Evolutionary conservation across 2,888 invertebrate genomes (phyloP).

Genomic region (Andrena haemorrhoa): DNA sequence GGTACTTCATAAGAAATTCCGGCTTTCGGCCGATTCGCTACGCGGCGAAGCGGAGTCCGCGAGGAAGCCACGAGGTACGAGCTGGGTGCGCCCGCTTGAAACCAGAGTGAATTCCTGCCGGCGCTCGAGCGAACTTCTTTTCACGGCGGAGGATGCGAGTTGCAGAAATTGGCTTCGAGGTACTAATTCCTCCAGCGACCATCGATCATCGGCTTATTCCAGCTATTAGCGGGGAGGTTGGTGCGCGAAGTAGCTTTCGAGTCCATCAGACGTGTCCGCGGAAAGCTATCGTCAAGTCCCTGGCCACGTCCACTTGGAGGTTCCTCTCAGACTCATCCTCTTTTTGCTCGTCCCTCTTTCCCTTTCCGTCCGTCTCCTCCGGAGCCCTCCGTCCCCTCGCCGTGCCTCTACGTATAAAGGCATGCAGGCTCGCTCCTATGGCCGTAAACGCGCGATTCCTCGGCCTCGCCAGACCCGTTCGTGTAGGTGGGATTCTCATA

Average conservation of each 20-base stretch:
- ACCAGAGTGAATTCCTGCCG: slow-evolving; percentile 10
- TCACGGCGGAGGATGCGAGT: no score
- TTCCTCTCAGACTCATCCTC: slow-evolving; percentile 22
- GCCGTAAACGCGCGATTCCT: slow-evolving; percentile 34
- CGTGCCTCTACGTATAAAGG: slow-evolving; percentile 6
- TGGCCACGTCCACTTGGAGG: slow-evolving; percentile 12
- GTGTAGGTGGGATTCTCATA: slow-evolving; percentile 50
- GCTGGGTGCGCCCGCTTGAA: slow-evolving; percentile 10
- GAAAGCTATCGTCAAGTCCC: slow-evolving; percentile 34
- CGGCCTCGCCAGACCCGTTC: slow-evolving; percentile 10
- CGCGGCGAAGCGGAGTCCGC: slow-evolving; percentile 9
- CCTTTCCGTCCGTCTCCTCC: slow-evolving; percentile 17
- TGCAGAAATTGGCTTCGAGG: background rate
- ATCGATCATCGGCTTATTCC: slow-evolving; percentile 29
- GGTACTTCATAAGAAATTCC: slow-evolving; percentile 49
- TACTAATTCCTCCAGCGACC: background rate
- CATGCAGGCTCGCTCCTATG: slow-evolving; percentile 7
- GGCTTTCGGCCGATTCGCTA: slow-evolving; percentile 25
- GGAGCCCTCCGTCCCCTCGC: background rate
- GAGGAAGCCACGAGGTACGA: background rate
- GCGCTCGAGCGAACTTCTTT: background rate
- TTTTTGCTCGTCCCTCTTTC: slow-evolving; percentile 20
- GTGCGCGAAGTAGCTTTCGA: slow-evolving; percentile 37
- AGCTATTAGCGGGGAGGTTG: slow-evolving; percentile 43
- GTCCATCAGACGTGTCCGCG: slow-evolving; percentile 48